Evolutionary conservation across 2,113 vertebrate species (phyloP).

Genomic region (Muntiacus reevesi): DNA sequence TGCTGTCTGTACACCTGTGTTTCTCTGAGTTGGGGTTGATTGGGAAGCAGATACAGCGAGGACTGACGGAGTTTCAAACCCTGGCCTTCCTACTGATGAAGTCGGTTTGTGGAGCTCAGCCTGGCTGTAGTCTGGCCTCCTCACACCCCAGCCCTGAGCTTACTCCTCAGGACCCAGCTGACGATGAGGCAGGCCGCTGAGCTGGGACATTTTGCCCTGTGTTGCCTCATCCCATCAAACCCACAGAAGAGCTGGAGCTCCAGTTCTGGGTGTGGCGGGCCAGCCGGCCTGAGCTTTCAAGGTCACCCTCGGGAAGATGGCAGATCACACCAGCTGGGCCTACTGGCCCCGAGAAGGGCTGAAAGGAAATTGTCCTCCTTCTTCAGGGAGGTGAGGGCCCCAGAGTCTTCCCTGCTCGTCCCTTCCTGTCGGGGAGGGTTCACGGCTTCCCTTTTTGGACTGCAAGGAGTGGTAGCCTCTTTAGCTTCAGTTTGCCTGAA

Average conservation of each 20-base stretch:
- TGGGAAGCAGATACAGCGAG: background rate
- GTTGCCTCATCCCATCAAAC: background rate
- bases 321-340: background rate
- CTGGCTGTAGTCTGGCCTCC: background rate
- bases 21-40: background rate
- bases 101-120: background rate
- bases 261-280: background rate
- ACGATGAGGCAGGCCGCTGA: fast-evolving
- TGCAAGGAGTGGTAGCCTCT: background rate
- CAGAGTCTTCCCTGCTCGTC: fast-evolving
- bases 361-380: background rate
- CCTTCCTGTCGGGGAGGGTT: background rate
- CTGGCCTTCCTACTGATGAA: background rate
- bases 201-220: background rate
- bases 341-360: background rate
- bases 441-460: fast-evolving
- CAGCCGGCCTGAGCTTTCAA: background rate
- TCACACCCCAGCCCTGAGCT: background rate
- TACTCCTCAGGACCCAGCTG: background rate
- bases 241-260: background rate
- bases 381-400: background rate
- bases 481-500: background rate
- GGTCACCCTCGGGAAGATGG: background rate
- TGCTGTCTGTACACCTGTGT: fast-evolving
- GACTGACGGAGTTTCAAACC: background rate